Evolutionary conservation across 2,113 vertebrate genomes (phyloP), one percentile per base, ranked within the genome.

Genomic region (Sminthopsis crassicaudata): DNA sequence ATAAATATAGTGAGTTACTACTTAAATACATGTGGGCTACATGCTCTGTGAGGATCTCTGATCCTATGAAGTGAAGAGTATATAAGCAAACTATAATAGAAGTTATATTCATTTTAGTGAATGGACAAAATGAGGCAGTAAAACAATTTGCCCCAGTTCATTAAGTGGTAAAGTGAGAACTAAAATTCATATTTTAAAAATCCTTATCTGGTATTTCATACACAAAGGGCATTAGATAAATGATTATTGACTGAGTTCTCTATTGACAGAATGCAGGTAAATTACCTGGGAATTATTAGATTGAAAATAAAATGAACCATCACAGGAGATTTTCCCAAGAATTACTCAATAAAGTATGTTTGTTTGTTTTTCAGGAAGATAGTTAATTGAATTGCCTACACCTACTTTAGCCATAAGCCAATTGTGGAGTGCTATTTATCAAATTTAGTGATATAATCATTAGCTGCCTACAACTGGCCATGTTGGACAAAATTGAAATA

Each of bases 281-380:
- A 16, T 23, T 53, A 36, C 30, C 24, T 42, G 42, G 42, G 36
- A 90, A 22, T 51, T 23, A 22, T 0, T 1, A 24, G 24, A 0
- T 8, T 0, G 0, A 0, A 23, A 2, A 0, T 76, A 8, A 12
- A 54, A n/a, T 27, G 25, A 48, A 25, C 6, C 8, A 8, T 4
- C 0, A 30, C 8, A 2, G 0, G 36, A 54, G 4, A 8, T 7
- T 14, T 1, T 5, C 0, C 0, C 23, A 7, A 53, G 23, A 24
- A 0, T 0, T 16, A 24, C 91, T 27, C 24, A 30, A 36, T 24
- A 88, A 91, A 53, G 24, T 0, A 8, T 0, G 1, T 42, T 27
- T 27, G 25, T 57, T n/a, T 76, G 14, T 76, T 22, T 16, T 42
- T 51, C 22, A 50, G 88, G 22, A 0, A 14, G 53, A 52, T 46